Evolutionary conservation across 2,113 vertebrate species (phyloP).

Genomic region (Tonatia bakeri): DNA sequence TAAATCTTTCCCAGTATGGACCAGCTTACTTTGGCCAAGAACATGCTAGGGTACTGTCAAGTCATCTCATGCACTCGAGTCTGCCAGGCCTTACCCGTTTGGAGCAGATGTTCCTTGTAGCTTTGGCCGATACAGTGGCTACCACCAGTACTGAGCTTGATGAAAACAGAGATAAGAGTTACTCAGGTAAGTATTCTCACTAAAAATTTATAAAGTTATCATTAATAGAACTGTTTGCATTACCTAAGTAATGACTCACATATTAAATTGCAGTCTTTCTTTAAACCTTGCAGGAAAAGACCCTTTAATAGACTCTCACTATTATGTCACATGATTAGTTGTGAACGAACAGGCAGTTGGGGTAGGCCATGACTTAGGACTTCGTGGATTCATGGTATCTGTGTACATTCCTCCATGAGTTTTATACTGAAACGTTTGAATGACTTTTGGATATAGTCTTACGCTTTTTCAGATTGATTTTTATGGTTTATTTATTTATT

Average conservation of each 20-base stretch:
- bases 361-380: neutral
- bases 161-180: slow-evolving; percentile 90
- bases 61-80: slow-evolving; percentile 98
- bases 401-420: neutral
- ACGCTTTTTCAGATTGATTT: neutral
- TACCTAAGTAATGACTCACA: neutral
- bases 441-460: neutral
- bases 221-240: neutral
- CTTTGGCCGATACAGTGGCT: slow-evolving; percentile 96
- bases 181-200: slow-evolving; percentile 84
- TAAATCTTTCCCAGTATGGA: slow-evolving; percentile 97
- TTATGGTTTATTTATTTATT: neutral
- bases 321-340: neutral
- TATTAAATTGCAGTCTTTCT: slow-evolving; percentile 21
- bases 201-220: neutral
- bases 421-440: slow-evolving; percentile 4
- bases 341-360: neutral
- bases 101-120: slow-evolving; percentile 99
- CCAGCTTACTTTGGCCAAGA: slow-evolving; percentile 96
- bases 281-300: neutral
- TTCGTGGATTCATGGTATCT: neutral
- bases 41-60: slow-evolving; percentile 96
- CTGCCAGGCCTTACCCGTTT: slow-evolving; percentile 95
- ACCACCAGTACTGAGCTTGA: slow-evolving; percentile 95
- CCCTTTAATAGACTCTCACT: neutral